Conservation (phyloP, 2,888 invertebrate genomes). For the Galerucella nymphaeae region DNA sequence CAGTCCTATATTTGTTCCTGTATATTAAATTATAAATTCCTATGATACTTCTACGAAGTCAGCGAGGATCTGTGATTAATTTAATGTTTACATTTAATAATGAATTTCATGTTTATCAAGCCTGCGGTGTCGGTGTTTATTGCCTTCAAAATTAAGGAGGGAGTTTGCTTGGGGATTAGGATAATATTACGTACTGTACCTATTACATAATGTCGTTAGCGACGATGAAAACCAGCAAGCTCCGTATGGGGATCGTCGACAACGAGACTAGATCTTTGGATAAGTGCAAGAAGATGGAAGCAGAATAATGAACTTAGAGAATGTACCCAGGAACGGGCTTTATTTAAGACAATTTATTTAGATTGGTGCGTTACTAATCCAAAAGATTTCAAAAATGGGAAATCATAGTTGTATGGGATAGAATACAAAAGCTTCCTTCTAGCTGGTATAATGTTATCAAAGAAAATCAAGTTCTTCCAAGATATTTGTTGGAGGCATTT, state of each 20-base stretch:
- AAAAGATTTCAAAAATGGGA: not conserved
- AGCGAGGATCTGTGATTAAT: conserved; percentile 37
- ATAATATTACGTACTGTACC: conserved; percentile 36
- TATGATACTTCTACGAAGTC: conserved; percentile 33
- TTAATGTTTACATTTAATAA: conserved; percentile 42
- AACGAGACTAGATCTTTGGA: not conserved
- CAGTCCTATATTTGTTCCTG: conserved; percentile 31
- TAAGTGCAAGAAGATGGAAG: conserved; percentile 20
- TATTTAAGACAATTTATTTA: not conserved
- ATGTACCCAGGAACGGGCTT: not conserved
- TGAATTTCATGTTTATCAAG: conserved; percentile 42
- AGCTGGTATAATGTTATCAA: no score
- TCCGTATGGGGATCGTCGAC: conserved; percentile 29
- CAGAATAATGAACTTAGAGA: conserved; percentile 18
- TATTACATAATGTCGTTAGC: conserved; percentile 34
- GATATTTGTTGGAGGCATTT: no score
- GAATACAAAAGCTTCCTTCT: no score
- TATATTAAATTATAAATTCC: conserved; percentile 36
- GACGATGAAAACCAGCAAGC: conserved; percentile 23
- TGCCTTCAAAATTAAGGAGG: conserved; percentile 38
- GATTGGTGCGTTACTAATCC: not conserved
- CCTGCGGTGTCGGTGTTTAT: conserved; percentile 42
- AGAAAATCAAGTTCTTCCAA: no score
- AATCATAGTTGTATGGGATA: no score
- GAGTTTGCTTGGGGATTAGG: conserved; percentile 37